phyloP scores from a whole-genome alignment of 1,140 invertebrate species.

The Eupristina koningsbergeri region DNA sequence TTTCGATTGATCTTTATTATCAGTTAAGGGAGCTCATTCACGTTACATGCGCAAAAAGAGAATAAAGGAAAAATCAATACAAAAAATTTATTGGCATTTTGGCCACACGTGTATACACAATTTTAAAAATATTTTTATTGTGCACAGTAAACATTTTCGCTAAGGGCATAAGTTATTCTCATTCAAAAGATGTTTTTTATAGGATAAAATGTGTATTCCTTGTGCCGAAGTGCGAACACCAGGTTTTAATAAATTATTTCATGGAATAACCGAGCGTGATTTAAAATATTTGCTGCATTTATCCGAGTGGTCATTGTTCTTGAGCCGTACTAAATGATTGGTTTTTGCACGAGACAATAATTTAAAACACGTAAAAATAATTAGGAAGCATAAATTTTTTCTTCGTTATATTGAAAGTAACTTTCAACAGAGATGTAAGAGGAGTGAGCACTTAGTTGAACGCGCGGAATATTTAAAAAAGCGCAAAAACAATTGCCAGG shows the following conservation, averaged over 20 bases:
- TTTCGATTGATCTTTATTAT: slow-evolving; percentile 1
- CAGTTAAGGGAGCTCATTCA: neutral
- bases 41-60: neutral
- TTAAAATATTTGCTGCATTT: slow-evolving; percentile 11
- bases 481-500: neutral
- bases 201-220: neutral
- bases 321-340: neutral
- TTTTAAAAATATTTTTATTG: slow-evolving; percentile 10
- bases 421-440: neutral
- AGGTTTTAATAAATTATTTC: slow-evolving; percentile 19
- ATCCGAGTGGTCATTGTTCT: neutral
- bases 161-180: neutral
- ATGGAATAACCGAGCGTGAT: slow-evolving; percentile 2
- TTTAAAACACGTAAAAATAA: slow-evolving; percentile 18
- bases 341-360: neutral
- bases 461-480: neutral
- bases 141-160: neutral
- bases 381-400: slow-evolving; percentile 14
- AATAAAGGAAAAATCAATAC: slow-evolving; percentile 13
- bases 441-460: neutral
- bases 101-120: neutral
- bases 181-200: neutral
- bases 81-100: neutral
- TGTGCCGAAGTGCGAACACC: neutral
- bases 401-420: slow-evolving; percentile 13